Evolutionary conservation across 1,140 invertebrate species (phyloP), one percentile per base, ranked within the genome.

Genomic region (Bombus sibiricus): DNA sequence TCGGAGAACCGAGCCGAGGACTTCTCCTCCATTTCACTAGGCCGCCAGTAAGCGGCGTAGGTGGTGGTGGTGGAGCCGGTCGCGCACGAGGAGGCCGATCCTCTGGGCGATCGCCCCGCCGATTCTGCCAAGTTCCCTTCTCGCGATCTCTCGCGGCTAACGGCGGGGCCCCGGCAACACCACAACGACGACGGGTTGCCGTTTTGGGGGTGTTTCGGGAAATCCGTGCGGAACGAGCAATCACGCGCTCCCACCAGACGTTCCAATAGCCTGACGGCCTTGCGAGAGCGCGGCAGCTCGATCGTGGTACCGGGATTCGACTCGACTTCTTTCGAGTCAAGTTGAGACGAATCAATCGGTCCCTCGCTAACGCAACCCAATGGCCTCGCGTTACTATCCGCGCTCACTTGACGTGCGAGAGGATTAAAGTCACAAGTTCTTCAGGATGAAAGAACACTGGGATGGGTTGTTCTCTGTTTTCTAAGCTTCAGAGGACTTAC

Each of bases 1-100:
- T 97, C 97, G 96, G 97, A 97, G 96, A 97, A 97, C 87, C 92
- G 93, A 83, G 94, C 94, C 91, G 94, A 95, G 92, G 93, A 94
- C 91, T 95, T 95, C 89, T 95, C 95, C 91, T 95, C 95, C 95
- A 95, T 95, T 91, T 94, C 92, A 92, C 91, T 88, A 82, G 87
- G 88, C 88, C 92, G 87, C 91, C 89, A 88, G 74, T 81, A 91
- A 90, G 85, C 86, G 87, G 89, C 84, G 90, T 80, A 88, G 68
- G 77, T 88, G 87, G 86, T 69, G 74, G 59, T 82, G 85, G 90
- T 76, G 73, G 87, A 80, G 71, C 80, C 80, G 81, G 88, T 91
- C 81, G 88, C 68, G 85, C 82, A 89, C 81, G 86, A 91, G 78
- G 88, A 87, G 77, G 69, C 86, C 88, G 90, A 90, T 87, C 86